These are phyloP conservation scores for Linnaemya tessellans DNA, from an alignment of 2,888 invertebrate genomes.

Conservation along the genomic window DNA sequence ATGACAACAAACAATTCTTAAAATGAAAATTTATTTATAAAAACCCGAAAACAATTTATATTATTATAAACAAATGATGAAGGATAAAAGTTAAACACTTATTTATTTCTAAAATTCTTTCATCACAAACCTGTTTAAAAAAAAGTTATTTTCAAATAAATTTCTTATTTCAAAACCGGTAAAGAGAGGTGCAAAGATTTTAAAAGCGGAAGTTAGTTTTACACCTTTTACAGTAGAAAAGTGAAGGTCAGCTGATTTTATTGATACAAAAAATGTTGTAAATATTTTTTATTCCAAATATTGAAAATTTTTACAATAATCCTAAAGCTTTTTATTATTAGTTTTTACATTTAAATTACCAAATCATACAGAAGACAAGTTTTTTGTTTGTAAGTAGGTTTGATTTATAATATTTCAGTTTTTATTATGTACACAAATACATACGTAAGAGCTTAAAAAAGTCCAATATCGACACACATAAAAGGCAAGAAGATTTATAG, in stretches of 20 bases:
- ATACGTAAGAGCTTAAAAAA: neutral
- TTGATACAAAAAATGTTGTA: neutral
- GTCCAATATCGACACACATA: constrained; percentile 23
- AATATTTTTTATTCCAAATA: constrained; percentile 15
- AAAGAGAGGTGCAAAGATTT: constrained; percentile 19
- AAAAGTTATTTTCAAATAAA: neutral
- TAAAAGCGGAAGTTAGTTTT: constrained; percentile 40
- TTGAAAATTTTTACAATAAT: constrained; percentile 35
- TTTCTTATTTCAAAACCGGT: constrained; percentile 11
- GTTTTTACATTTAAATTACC: constrained; percentile 38
- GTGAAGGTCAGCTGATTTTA: constrained; percentile 4
- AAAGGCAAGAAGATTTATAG: constrained; percentile 44
- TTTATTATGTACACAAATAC: neutral
- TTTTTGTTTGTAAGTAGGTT: constrained; percentile 50
- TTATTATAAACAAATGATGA: constrained; percentile 7
- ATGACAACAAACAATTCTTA: neutral
- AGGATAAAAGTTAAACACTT: constrained; percentile 12
- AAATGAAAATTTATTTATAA: constrained; percentile 1
- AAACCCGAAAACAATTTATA: no score
- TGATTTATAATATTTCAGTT: constrained; percentile 50
- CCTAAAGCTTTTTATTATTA: neutral
- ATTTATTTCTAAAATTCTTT: neutral
- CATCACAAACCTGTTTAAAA: constrained; percentile 9
- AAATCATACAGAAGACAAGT: constrained; percentile 38
- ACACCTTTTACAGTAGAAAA: constrained; percentile 5